Base-by-base conservation (phyloP, 2,113 vertebrate species). In the Nothoprocta perdicaria region DNA sequence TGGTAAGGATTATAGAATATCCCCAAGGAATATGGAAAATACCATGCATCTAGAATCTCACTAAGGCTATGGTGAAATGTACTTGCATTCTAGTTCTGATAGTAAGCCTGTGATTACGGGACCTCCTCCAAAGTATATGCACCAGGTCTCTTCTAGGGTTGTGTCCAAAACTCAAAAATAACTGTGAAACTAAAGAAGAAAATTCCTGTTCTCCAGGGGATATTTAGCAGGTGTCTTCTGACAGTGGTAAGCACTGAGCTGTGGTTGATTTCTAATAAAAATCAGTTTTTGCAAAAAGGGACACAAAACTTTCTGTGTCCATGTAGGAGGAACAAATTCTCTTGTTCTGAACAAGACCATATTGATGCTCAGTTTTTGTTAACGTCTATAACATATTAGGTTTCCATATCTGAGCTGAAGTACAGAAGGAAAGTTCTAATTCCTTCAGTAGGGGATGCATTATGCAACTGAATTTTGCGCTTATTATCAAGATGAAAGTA, bases 21-120 rank as follows among this genome's bases (percentile, higher is more conserved):
- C 66, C 52, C 31, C 38, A 53, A 80, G 77, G 89, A 96, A 86
- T 92, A 18, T 92, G 52, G 52, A 83, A 93, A 92, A 94, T 88
- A 65, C 18, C 22, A 43, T 86, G 52, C 61, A 60, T 88, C 57
- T 75, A 61, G 38, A 86, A 88, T 48, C 62, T 89, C 40, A 68
- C 74, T 68, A 88, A 90, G 53, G 33, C 17, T 84, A 38, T 90
- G 31, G 41, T 41, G 33, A 89, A 87, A 57, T 0, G 0, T 46
- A 62, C 18, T 88, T 90, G 69, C 66, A 72, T 92, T 95, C 52
- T 61, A 46, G 21, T 80, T 93, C 57, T 81, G 77, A 81, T 27
- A 81, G 52, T 6, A 67, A 60, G 57, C 53, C 53, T 31, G 31
- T 57, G 27, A 29, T 78, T 81, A 72, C 6, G 33, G 38, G 67